Conservation (phyloP, 2,888 invertebrate genomes). For the Drosophila suboccidentalis region DNA sequence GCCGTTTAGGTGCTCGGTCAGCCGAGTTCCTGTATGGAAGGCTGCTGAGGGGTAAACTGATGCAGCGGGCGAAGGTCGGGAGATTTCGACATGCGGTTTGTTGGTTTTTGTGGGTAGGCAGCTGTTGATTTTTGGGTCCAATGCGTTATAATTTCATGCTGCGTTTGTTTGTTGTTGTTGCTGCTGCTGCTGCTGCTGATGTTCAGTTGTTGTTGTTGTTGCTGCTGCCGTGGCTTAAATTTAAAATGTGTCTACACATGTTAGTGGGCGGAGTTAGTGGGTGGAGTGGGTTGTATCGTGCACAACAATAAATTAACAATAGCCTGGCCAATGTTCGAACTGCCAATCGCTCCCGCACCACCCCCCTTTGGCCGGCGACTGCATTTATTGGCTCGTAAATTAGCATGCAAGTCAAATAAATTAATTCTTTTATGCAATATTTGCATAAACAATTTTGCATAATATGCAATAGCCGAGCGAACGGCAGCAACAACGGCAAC, state of each 20-base stretch:
- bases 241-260: slow-evolving; percentile 75
- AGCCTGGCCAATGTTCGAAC: slow-evolving; percentile 54
- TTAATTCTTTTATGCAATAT: slow-evolving; percentile 81
- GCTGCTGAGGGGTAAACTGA: slow-evolving; percentile 15
- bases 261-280: slow-evolving; percentile 27
- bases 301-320: slow-evolving; percentile 77
- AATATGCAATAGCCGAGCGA: slow-evolving; percentile 73
- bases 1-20: slow-evolving; percentile 74
- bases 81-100: slow-evolving; percentile 74
- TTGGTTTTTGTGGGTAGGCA: slow-evolving; percentile 77
- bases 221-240: slow-evolving; percentile 63
- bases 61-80: slow-evolving; percentile 23
- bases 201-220: slow-evolving; percentile 31
- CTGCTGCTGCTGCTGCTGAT: slow-evolving; percentile 28
- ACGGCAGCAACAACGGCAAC: slow-evolving; percentile 42
- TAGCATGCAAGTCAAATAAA: slow-evolving; percentile 81
- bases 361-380: slow-evolving; percentile 18
- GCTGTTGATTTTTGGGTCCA: slow-evolving; percentile 78
- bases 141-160: slow-evolving; percentile 76
- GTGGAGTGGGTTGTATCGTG: slow-evolving; percentile 14
- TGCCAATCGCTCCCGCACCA: slow-evolving; percentile 4
- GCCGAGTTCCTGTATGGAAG: slow-evolving; percentile 62
- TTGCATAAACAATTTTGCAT: slow-evolving; percentile 84
- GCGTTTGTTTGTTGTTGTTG: slow-evolving; percentile 39
- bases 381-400: slow-evolving; percentile 79